Evolutionary conservation across 2,797 vertebrate genomes (phyloP).

Genomic region (Botia almorhae): DNA sequence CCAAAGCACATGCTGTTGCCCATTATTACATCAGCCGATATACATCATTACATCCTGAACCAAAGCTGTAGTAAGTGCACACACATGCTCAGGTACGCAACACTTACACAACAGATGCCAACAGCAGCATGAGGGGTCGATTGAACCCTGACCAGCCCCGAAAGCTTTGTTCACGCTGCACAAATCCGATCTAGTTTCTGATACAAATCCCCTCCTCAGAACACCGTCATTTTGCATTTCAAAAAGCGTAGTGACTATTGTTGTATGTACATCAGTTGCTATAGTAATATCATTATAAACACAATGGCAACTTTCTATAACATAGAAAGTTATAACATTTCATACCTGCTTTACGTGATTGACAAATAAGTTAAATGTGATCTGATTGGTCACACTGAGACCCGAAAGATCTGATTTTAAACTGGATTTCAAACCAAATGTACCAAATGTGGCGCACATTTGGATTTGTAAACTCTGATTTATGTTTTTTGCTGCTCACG

Average conservation of each 20-base stretch:
- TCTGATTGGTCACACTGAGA: not conserved
- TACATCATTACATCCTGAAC: not conserved
- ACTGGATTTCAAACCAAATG: not conserved
- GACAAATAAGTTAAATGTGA: not conserved
- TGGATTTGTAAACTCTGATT: too few species aligned
- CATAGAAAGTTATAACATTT: not conserved
- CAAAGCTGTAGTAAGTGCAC: constrained; percentile 1
- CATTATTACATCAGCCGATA: not conserved
- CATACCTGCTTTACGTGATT: too few species aligned
- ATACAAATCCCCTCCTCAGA: not conserved
- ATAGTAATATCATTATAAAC: not conserved
- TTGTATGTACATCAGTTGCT: not conserved
- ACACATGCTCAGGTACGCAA: constrained; percentile 6
- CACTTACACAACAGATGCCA: not conserved
- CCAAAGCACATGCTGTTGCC: constrained; percentile 35
- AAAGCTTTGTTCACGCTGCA: not conserved
- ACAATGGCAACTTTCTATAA: not conserved
- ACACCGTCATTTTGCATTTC: not conserved
- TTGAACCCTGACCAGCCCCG: not conserved
- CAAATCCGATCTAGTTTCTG: not conserved
- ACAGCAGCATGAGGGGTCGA: not conserved
- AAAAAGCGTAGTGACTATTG: not conserved
- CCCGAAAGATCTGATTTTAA: too few species aligned
- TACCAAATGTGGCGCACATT: not conserved
- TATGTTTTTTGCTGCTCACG: too few species aligned